Evolutionary conservation across 2,888 invertebrate genomes (phyloP), one percentile per base, ranked within the genome.

Genomic region (Sminthurides aquaticus): DNA sequence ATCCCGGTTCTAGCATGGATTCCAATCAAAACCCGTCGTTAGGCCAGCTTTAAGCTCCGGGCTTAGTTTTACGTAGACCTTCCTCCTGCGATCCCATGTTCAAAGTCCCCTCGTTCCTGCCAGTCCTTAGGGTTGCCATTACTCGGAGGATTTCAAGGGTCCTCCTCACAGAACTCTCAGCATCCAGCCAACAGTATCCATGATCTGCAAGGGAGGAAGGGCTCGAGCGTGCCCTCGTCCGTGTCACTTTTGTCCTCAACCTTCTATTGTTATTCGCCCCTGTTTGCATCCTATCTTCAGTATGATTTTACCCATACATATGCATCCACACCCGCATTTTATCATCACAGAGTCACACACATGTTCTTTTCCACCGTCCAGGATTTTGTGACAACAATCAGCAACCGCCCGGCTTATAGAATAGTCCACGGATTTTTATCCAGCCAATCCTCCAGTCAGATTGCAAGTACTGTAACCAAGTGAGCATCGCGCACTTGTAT

Each of bases 111-210:
- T n/a, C n/a, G n/a, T n/a, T n/a, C n/a, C n/a, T n/a, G n/a, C n/a
- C n/a, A n/a, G n/a, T 11, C 43, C 43, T 34, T 34, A 15, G 43
- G 43, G n/a, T 55, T 62, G 56, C 24, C 56, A 43, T 62, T 43
- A 62, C 48, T 18, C 22, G 57, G 20, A 57, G 57, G 57, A 28
- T 57, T 52, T 57, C 3, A 63, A 63, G 63, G 63, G 63, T 63
- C 63, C 52, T 20, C 18, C n/a, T 2, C 11, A 29, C 28, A 8
- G 2, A 15, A 20, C 34, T 11, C 15, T 18, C 56, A 28, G 57
- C 34, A 11, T 34, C 24, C 25, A 20, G 5, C 48, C n/a, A 34
- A 11, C 43, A 15, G 43, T 34, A 15, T 34, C 43, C 43, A 34
- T 34, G 43, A 34, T 34, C 43, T 34, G 43, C 15, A 5, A 11